Base-by-base conservation (phyloP, 2,113 vertebrate genomes). In the Castor canadensis region DNA sequence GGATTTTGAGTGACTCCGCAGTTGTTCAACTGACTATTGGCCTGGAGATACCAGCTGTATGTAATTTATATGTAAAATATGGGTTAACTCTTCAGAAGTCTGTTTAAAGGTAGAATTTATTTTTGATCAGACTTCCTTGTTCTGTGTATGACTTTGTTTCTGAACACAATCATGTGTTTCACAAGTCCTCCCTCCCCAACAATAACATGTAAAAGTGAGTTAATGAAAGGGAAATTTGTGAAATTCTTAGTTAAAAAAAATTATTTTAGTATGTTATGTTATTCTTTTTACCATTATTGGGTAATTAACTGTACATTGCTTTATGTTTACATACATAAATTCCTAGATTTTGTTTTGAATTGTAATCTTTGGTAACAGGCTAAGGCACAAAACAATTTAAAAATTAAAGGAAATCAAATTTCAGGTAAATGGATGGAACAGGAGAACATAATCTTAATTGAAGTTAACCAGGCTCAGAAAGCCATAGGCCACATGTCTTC, bases 21-120 rank as follows among this genome's bases (percentile, higher is more conserved):
- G 26, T 96, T 96, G 91, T 86, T 95, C 72, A 88, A 76, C n/a
- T 95, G 77, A 38, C 79, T 87, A 5, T 45, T 96, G 76, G 12
- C 76, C 28, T 64, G 90, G 87, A 87, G 52, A 62, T 71, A 85
- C 32, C 49, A 95, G 77, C 47, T 93, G 22, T 94, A 95, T 97
- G 49, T 96, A 94, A 91, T 79, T 94, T 90, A 86, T 60, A 26
- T 81, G 10, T 83, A 64, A 93, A 93, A 69, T 71, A 52, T 40
- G 20, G 84, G 67, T 66, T 89, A 79, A 69, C 16, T 93, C 67
- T 58, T 24, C 45, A 60, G 43, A 40, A 75, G 49, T 94, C 32
- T 90, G 0, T 69, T 62, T 47, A 67, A 89, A 87, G 73, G 35
- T 60, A 92, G 47, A 64, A 91, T 87, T 94, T 89, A 43, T n/a